Base-by-base conservation (phyloP, 1,140 invertebrate species). In the Mesaphorura yosii region DNA sequence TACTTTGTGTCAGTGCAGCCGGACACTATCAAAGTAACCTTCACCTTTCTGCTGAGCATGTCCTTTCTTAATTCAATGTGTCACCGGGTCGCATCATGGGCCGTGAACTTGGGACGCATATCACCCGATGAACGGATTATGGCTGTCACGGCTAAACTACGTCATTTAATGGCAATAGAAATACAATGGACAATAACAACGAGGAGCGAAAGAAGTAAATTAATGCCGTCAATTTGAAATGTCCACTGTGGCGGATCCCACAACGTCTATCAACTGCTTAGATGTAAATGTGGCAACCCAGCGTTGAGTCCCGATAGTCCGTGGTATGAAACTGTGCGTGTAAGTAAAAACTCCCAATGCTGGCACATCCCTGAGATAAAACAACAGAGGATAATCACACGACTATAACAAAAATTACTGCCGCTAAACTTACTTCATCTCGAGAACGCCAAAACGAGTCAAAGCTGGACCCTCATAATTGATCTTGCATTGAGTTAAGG, bases 391-490 rank as follows among this genome's bases (percentile, higher is more conserved):
- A 44, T 52, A 14, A 48, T 29, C 12, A 6, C 7, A 7, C 14
- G 10, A 34, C 12, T 37, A 20, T 7, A 28, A 7, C 27, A 7
- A 38, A 22, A 37, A 39, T 20, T 23, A 40, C 10, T 6, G 41
- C n/a, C 15, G 6, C 20, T 20, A 19, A 22, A 51, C 57, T 57
- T 67, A 76, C 34, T 71, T 66, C 46, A 74, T 75, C 7, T 68
- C 59, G 1, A 81, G 58, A 1, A 71, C 72, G 49, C 76, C 72
- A 47, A 77, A 78, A 55, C 74, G 75, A 0, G 72, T 70, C 1
- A 84, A 67, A 2, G 79, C 80, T 0, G 81, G 78, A 2, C 80
- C 80, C 51, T 82, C 80, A 53, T 84, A 72, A 45, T 77, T 74
- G 64, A 85, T 78, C 52, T 74, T 73, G 59, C 81, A 82, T 1